Base-by-base conservation (phyloP, 2,888 invertebrate genomes). In the Pollenia labialis region DNA sequence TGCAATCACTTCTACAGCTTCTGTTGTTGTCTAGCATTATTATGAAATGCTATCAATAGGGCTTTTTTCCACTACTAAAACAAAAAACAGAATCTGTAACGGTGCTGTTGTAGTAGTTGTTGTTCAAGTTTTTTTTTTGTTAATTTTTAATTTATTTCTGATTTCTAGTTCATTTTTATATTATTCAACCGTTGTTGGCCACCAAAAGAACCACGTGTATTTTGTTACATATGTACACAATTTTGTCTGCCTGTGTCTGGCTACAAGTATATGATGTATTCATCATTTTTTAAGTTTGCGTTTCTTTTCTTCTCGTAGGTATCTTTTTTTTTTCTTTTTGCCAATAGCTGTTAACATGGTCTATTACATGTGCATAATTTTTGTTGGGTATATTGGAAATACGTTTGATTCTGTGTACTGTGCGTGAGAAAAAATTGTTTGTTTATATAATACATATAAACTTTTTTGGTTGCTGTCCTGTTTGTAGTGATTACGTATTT, bases 111-210 rank as follows among this genome's bases (percentile, higher is more conserved):
- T 76, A 75, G 62, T 79, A 64, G 60, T n/a, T 62, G 80, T 42
- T 84, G 71, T 60, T 42, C 12, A 54, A 69, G 62, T 81, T 54
- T 54, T 23, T 44, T 44, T 44, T 62, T 18, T 42, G 42, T 66
- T 54, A 76, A 50, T 83, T 54, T 54, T 56, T 60, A 50, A 50
- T 56, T 75, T 68, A 14, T 58, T 58, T 58, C 23, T 66, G 44
- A 66, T 50, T 74, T 76, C 44, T 72, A 54, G 23, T 85, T 68
- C 56, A 69, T 69, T 62, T 79, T 50, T 69, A 8, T 81, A 83
- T 76, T 80, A 81, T 83, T 83, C 46, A 76, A 80, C 76, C 48
- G 56, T 87, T 87, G 81, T 84, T 87, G 86, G 76, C 76, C 76
- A 76, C 40, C 54, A 68, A 75, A 58, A 71, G 81, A 72, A 87